A percentile compares a stretch with the other conserved stretches of the same genome.
phyloP scores from a whole-genome alignment of 2,797 vertebrate species.

The Stomatorhinus walkeri region DNA sequence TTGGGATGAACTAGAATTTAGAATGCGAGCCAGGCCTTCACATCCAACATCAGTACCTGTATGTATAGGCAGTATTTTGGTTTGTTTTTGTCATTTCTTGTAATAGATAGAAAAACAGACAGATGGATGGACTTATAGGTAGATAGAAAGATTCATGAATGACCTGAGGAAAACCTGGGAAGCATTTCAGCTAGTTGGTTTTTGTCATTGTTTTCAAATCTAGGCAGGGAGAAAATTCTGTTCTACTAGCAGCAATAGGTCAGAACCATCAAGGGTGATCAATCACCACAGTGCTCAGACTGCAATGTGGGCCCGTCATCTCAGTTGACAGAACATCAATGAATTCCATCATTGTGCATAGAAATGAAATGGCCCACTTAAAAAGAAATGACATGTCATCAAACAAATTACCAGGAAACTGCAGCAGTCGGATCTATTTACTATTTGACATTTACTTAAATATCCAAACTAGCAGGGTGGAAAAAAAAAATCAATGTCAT shows the following conservation, averaged over 20 bases:
- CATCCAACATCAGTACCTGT: not conserved
- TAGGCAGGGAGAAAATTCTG: not conserved
- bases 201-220: conserved; percentile 1
- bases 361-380: conserved; percentile 45
- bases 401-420: conserved; percentile 55
- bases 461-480: not conserved
- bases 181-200: not conserved
- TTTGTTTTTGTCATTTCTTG: not conserved
- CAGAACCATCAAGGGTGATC: not conserved
- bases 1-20: not conserved
- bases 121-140: not conserved
- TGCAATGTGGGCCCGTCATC: conserved; percentile 8
- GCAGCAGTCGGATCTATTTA: conserved; percentile 46
- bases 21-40: not conserved
- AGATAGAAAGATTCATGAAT: not conserved
- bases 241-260: not conserved
- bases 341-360: conserved; percentile 39
- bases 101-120: not conserved
- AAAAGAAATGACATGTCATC: conserved; percentile 49
- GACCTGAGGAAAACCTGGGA: not conserved
- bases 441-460: conserved; percentile 5
- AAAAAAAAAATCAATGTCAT: conserved; percentile 31
- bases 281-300: not conserved
- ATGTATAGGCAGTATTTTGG: not conserved
- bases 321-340: conserved; percentile 27